These are phyloP conservation scores for Podilymbus podiceps DNA, from an alignment of 2,113 vertebrate species.

Conservation along the genomic window DNA sequence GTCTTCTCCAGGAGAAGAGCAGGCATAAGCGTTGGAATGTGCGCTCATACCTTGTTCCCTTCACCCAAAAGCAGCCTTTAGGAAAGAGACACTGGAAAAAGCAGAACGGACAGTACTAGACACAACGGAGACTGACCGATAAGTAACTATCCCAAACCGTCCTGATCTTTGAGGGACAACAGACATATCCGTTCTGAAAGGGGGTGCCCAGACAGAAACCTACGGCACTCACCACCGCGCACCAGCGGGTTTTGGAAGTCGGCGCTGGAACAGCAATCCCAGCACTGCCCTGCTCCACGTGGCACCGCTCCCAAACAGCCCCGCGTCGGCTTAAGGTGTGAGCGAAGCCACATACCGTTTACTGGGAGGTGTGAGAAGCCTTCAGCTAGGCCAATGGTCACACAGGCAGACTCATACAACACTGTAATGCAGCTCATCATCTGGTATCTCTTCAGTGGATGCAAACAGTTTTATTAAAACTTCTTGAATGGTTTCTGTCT, in stretches of 20 bases:
- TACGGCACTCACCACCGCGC: fast-evolving
- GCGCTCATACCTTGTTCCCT: neutral
- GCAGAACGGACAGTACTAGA: neutral
- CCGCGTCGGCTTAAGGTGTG: fast-evolving
- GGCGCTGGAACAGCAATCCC: neutral
- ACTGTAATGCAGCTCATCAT: neutral
- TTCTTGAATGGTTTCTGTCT: neutral
- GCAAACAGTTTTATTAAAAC: neutral
- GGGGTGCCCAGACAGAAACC: neutral
- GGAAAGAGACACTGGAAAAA: neutral
- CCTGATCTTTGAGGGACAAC: neutral
- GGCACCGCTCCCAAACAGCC: neutral
- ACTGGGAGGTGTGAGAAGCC: neutral
- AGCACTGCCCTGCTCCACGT: neutral
- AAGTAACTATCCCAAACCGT: neutral
- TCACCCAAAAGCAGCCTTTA: neutral
- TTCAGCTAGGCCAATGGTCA: neutral
- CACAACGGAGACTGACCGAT: fast-evolving
- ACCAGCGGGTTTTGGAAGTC: fast-evolving
- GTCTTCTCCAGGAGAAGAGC: neutral
- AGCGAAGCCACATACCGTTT: neutral
- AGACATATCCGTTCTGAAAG: fast-evolving
- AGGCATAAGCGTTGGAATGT: neutral
- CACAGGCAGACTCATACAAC: neutral
- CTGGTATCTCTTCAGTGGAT: neutral